Evolutionary conservation across 1,140 invertebrate genomes (phyloP), one percentile per base, ranked within the genome.

Genomic region (Proctacanthus coquilletti): DNA sequence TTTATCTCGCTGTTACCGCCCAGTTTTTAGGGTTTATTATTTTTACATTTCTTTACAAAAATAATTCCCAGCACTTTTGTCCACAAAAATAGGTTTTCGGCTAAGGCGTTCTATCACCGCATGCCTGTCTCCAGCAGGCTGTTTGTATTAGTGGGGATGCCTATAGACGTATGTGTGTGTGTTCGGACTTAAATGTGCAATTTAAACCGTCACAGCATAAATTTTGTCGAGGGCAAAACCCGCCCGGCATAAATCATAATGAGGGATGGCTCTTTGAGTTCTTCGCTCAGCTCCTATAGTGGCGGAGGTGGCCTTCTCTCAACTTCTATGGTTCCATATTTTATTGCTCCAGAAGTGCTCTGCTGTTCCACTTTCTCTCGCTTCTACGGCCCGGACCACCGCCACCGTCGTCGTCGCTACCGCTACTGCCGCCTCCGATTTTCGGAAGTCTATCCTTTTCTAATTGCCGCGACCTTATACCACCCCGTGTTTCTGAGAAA

Each of bases 221-320:
- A 27, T 27, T 27, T 27, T 27, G 23, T 27, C 23, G 23, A 27
- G 23, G 23, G 23, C 23, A 27, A 27, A 27, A 27, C 23, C 23
- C 23, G 23, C 23, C 23, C 23, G 23, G 23, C 23, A 27, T 27
- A 27, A 27, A 27, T 27, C 23, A 27, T 27, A 9, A 27, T 27
- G 23, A 27, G 23, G 23, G 23, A 27, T 27, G 23, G 23, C 23
- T 27, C 23, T 27, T 27, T 27, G 23, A 27, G 23, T 27, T 27
- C 23, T 27, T 27, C 23, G 23, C 13, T 27, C 13, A 13, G 23
- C 23, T 27, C 23, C 23, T 27, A 9, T 27, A 27, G 8, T 8
- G 23, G 23, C 13, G 13, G 8, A 27, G 23, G n/a, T n/a, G n/a
- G n/a, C n/a, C n/a, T n/a, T n/a, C n/a, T 27, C 23, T 27, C 23